These are phyloP conservation scores for Scrobipalpa costella DNA, from an alignment of 2,888 invertebrate genomes.

Conservation along the genomic window DNA sequence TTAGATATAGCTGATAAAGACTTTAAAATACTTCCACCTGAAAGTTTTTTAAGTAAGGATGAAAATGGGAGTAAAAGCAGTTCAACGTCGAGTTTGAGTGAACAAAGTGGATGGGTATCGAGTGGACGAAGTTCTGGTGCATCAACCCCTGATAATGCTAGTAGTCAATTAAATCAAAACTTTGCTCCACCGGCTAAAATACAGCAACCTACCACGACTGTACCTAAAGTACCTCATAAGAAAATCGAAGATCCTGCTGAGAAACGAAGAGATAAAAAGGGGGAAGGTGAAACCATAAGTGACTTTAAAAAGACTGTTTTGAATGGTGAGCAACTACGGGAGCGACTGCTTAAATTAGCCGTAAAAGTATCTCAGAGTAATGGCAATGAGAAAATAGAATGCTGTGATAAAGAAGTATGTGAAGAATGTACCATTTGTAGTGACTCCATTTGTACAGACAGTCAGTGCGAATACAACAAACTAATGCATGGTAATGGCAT, in stretches of 20 bases:
- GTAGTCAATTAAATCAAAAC: slow-evolving; percentile 77
- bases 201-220: slow-evolving; percentile 43
- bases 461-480: slow-evolving; percentile 76
- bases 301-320: slow-evolving; percentile 76
- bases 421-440: slow-evolving; percentile 78
- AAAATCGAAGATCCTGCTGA: slow-evolving; percentile 52
- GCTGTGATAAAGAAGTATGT: slow-evolving; percentile 77
- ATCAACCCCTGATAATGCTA: slow-evolving; percentile 82
- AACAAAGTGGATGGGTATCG: slow-evolving; percentile 94
- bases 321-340: slow-evolving; percentile 84
- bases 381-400: slow-evolving; percentile 75
- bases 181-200: slow-evolving; percentile 49
- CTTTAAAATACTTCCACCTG: slow-evolving; percentile 76
- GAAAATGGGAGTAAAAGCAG: slow-evolving; percentile 70
- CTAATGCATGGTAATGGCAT: slow-evolving; percentile 71
- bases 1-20: slow-evolving; percentile 76
- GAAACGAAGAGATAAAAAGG: slow-evolving; percentile 40
- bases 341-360: slow-evolving; percentile 83
- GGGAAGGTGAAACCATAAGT: slow-evolving; percentile 62
- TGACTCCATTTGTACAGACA: slow-evolving; percentile 76
- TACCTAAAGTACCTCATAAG: slow-evolving; percentile 53
- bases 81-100: slow-evolving; percentile 87
- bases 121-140: slow-evolving; percentile 85
- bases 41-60: slow-evolving; percentile 73
- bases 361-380: slow-evolving; percentile 72